phyloP scores from a whole-genome alignment of 2,113 vertebrate species.

The Piaya cayana region DNA sequence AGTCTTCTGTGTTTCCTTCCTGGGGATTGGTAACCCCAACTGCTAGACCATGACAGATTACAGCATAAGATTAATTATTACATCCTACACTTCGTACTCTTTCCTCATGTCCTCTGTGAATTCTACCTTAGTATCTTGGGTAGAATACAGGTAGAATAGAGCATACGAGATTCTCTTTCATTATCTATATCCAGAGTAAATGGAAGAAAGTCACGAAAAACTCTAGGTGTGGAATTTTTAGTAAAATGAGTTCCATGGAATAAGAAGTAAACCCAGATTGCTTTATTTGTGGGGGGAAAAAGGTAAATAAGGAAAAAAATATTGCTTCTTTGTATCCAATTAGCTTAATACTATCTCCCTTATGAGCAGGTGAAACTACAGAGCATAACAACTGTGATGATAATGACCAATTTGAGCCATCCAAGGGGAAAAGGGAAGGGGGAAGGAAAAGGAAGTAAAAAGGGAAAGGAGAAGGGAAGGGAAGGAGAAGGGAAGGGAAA shows the following conservation, averaged over 20 bases:
- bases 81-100: neutral
- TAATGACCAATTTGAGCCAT: neutral
- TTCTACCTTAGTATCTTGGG: neutral
- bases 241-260: neutral
- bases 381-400: neutral
- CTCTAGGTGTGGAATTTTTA: neutral
- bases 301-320: neutral
- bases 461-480: too few relatives aligned
- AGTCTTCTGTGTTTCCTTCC: neutral
- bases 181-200: neutral
- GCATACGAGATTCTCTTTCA: neutral
- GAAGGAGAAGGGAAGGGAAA: too few relatives aligned
- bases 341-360: neutral
- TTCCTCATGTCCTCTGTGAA: neutral
- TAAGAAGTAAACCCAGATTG: neutral
- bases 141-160: neutral
- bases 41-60: neutral
- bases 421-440: neutral
- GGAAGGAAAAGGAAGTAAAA: too few relatives aligned
- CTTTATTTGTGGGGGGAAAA: neutral
- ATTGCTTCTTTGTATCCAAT: neutral
- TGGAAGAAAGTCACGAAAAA: neutral
- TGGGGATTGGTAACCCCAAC: neutral
- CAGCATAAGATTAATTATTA: neutral
- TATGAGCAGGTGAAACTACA: neutral